These are phyloP conservation scores for Pseudorectes ferrugineus DNA, from an alignment of 2,113 vertebrate species.

Conservation along the genomic window DNA sequence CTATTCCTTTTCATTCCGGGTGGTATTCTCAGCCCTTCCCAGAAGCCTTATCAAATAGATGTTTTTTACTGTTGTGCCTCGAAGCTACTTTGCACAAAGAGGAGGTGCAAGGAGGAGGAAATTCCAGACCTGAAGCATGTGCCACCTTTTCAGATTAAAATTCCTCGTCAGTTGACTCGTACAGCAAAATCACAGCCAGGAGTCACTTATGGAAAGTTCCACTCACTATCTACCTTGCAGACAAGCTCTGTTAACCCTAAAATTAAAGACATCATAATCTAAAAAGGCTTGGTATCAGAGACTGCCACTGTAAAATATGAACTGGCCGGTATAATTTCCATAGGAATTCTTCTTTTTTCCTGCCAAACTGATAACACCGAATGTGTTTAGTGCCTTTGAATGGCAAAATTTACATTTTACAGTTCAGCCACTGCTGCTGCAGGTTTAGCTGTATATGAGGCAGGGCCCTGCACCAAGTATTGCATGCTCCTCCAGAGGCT, in stretches of 20 bases:
- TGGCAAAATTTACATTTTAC: background rate
- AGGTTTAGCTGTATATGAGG: background rate
- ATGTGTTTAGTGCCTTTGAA: background rate
- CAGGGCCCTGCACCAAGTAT: background rate
- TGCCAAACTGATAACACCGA: background rate
- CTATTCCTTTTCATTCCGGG: background rate
- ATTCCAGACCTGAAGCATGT: conserved; percentile 2
- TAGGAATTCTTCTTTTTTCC: conserved; percentile 4
- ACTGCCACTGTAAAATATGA: background rate
- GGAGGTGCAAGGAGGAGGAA: background rate
- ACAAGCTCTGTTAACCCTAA: background rate
- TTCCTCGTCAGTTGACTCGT: background rate
- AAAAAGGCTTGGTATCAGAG: background rate
- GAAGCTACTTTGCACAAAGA: background rate
- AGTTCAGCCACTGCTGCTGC: background rate
- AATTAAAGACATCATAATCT: background rate
- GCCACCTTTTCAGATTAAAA: conserved; percentile 26
- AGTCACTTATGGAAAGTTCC: background rate
- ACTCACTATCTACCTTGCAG: background rate
- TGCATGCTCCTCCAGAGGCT: background rate
- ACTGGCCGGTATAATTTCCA: background rate
- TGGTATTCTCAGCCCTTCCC: background rate
- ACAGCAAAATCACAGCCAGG: background rate
- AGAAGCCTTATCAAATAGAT: conserved; percentile 13
- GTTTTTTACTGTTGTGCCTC: background rate